These are phyloP conservation scores for Erebia epiphron DNA, from an alignment of 2,888 invertebrate genomes.

Conservation along the genomic window DNA sequence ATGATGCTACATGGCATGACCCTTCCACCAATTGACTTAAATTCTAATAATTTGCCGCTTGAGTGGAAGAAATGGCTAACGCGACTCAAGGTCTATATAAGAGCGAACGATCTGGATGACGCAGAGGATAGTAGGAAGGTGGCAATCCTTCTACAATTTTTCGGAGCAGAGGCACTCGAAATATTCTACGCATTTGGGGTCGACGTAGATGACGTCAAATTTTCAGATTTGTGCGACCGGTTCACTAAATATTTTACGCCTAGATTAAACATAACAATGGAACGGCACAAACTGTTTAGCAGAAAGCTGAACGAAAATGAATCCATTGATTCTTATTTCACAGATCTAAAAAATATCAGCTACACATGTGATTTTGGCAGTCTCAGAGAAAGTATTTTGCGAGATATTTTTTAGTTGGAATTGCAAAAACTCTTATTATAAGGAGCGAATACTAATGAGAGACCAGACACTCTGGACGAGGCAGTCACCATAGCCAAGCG, in stretches of 20 bases:
- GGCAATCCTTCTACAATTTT: too few species aligned
- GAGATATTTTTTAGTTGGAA: slow-evolving; percentile 13
- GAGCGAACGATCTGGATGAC: too few species aligned
- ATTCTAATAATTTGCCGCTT: too few species aligned
- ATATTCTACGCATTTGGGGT: too few species aligned
- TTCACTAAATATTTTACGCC: neutral
- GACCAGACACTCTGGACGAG: neutral
- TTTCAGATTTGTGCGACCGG: too few species aligned
- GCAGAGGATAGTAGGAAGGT: too few species aligned
- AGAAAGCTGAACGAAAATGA: neutral
- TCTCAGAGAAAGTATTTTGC: neutral
- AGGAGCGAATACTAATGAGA: neutral
- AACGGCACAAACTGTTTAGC: neutral
- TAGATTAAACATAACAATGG: neutral
- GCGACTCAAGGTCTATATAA: too few species aligned
- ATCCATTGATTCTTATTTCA: neutral
- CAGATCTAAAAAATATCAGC: neutral
- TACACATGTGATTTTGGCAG: neutral
- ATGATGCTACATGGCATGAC: too few species aligned
- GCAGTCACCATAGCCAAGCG: slow-evolving; percentile 7
- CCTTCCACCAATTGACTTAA: too few species aligned
- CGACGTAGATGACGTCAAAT: neutral
- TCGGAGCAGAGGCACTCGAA: too few species aligned
- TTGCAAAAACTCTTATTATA: neutral
- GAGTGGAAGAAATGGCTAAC: too few species aligned